Base-by-base conservation (phyloP, 2,113 vertebrate genomes). In the Ellobius talpinus region DNA sequence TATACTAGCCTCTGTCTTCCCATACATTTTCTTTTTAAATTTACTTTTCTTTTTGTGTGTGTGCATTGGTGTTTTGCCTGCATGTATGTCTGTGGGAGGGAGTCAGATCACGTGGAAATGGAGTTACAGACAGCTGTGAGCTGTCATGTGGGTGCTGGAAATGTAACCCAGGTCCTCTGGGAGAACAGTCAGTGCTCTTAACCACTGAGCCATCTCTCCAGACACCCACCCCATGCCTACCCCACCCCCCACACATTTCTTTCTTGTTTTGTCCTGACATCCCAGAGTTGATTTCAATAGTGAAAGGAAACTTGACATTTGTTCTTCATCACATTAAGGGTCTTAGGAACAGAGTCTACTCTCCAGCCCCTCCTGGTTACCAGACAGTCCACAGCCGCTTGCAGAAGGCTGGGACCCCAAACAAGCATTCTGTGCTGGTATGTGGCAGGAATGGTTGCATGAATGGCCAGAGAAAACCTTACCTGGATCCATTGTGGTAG, bases 291-390 rank as follows among this genome's bases (percentile, higher is more conserved):
- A 21, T 58, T 58, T 58, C 19, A 23, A 19, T 23, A 58, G 19
- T 58, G 39, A 68, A 79, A 65, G 58, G 76, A 81, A 55, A 5
- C 11, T 23, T 16, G 16, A 1, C 7, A 21, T 42, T 10, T 45
- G 16, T 17, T 12, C 16, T 50, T 66, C 31, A 3, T 7, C 8
- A 12, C 72, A 85, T 72, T 31, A n/a, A 66, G 58, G 24, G 39
- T 86, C 45, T n/a, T 36, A 16, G 9, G 23, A 29, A 36, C 36
- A 86, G 82, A 8, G 10, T 45, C 13, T 9, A 29, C 0, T 3
- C 26, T 3, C 5, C 12, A 39, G 10, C 42, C 47, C 8, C 19
- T 52, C 39, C 0, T 29, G 14, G 7, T 58, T 6, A n/a, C 7
- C 65, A 11, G 33, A 58, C 5, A 11, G 13, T 47, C 87, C 55